Conservation (phyloP, 2,113 vertebrate genomes). For the Apodemus sylvaticus region DNA sequence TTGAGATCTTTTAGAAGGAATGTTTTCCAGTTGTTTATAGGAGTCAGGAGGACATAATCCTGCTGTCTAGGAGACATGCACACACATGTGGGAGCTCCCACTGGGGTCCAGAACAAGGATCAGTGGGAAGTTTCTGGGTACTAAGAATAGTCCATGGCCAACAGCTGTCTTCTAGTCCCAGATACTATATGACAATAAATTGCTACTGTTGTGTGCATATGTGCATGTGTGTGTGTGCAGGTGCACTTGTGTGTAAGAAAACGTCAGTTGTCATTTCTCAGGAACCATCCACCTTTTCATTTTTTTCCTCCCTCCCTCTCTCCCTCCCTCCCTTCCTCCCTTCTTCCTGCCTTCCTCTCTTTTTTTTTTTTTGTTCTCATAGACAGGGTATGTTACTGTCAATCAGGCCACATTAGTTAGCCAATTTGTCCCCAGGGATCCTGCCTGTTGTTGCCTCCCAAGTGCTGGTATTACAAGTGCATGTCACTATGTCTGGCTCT, state of each 20-base stretch:
- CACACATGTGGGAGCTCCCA: neutral
- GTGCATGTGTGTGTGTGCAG: neutral
- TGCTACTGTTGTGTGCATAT: too few relatives aligned
- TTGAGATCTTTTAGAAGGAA: neutral
- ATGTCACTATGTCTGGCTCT: neutral
- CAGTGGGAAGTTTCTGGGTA: neutral
- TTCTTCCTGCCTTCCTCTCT: too few relatives aligned
- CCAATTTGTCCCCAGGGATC: neutral
- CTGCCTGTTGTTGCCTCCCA: neutral
- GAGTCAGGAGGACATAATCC: neutral
- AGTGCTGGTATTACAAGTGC: neutral
- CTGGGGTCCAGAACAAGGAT: neutral
- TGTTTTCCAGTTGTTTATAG: neutral
- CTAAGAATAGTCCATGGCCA: neutral
- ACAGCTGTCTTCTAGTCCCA: neutral
- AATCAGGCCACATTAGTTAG: neutral
- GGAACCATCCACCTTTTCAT: neutral
- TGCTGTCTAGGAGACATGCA: neutral
- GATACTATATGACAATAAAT: neutral
- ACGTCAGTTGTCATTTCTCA: neutral
- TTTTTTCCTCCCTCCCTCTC: rapidly evolving
- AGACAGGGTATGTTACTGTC: neutral
- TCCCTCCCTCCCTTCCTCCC: neutral
- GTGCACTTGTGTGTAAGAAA: neutral
- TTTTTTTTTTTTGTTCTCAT: neutral